These are phyloP conservation scores for Eumeta japonica DNA, from an alignment of 1,140 invertebrate species.

Conservation along the genomic window DNA sequence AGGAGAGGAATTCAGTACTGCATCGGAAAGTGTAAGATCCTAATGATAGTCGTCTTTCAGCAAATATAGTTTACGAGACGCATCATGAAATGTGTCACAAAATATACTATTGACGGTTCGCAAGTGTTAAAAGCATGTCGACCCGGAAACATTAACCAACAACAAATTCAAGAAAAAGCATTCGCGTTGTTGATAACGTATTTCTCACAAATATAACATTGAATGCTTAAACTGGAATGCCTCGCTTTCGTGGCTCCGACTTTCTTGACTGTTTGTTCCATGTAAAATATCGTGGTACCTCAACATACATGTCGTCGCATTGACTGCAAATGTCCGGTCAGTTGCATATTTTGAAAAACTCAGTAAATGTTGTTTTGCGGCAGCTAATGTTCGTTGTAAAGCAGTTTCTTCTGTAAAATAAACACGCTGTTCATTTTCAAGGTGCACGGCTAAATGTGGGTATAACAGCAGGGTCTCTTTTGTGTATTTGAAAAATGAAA, in stretches of 20 bases:
- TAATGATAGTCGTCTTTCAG: conserved; percentile 26
- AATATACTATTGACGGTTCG: conserved; percentile 40
- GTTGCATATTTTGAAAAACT: conserved; percentile 37
- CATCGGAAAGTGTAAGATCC: conserved; percentile 28
- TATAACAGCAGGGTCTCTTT: conserved; percentile 38
- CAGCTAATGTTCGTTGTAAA: conserved; percentile 14
- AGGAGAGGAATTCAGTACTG: conserved; percentile 18
- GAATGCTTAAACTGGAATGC: conserved; percentile 22
- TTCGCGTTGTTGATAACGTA: conserved; percentile 27
- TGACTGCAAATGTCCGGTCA: conserved; percentile 30
- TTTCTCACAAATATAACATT: conserved; percentile 16
- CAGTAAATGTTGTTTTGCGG: conserved; percentile 39
- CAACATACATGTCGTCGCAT: too few species aligned
- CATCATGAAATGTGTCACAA: conserved; percentile 31
- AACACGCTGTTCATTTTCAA: conserved; percentile 42
- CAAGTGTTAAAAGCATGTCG: conserved; percentile 45
- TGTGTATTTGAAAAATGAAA: conserved; percentile 40
- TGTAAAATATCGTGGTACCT: conserved; percentile 33
- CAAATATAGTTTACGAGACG: conserved; percentile 23
- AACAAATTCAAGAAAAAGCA: conserved; percentile 39
- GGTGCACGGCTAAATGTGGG: conserved; percentile 44
- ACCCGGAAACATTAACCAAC: conserved; percentile 45
- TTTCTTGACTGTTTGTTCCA: conserved; percentile 25
- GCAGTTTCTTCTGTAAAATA: conserved; percentile 35
- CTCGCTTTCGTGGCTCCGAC: conserved; percentile 23